phyloP scores from a whole-genome alignment of 2,888 invertebrate species.

The Leptarthrus brevirostris region DNA sequence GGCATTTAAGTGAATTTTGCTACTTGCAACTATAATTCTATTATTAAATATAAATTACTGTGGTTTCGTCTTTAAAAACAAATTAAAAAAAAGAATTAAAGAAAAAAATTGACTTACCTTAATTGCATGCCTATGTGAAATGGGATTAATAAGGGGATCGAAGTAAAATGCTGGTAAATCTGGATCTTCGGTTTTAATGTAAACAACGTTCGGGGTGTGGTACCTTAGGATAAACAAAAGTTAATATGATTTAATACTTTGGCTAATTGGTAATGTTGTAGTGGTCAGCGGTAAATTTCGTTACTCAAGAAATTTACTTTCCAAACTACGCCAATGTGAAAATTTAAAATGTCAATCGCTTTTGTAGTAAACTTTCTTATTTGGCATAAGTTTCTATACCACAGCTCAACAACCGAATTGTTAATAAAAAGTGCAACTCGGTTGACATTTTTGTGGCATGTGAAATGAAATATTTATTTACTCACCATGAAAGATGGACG shows the following conservation, averaged over 20 bases:
- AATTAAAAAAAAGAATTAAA: too few species aligned
- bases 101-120: slow-evolving; percentile 72
- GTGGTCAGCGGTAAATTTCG: slow-evolving; percentile 8
- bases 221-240: slow-evolving; percentile 76
- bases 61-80: too few species aligned
- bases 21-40: too few species aligned
- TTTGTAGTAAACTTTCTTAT: slow-evolving; percentile 70
- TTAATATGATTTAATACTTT: not conserved
- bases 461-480: slow-evolving; percentile 57
- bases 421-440: not conserved
- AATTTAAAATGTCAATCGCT: slow-evolving; percentile 68
- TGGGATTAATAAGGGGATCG: slow-evolving; percentile 99
- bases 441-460: slow-evolving; percentile 34
- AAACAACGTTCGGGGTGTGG: slow-evolving; percentile 98
- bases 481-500: slow-evolving; percentile 98
- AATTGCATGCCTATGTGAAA: slow-evolving; percentile 91
- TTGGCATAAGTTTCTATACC: slow-evolving; percentile 60
- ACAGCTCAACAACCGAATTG: slow-evolving; percentile 53
- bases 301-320: slow-evolving; percentile 65
- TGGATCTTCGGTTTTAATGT: slow-evolving; percentile 99
- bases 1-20: too few species aligned
- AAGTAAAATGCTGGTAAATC: slow-evolving; percentile 99
- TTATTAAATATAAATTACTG: too few species aligned
- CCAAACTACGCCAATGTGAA: slow-evolving; percentile 68
- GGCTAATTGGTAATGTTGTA: not conserved